phyloP scores from a whole-genome alignment of 2,888 invertebrate species.

The Epistrophe grossulariae region DNA sequence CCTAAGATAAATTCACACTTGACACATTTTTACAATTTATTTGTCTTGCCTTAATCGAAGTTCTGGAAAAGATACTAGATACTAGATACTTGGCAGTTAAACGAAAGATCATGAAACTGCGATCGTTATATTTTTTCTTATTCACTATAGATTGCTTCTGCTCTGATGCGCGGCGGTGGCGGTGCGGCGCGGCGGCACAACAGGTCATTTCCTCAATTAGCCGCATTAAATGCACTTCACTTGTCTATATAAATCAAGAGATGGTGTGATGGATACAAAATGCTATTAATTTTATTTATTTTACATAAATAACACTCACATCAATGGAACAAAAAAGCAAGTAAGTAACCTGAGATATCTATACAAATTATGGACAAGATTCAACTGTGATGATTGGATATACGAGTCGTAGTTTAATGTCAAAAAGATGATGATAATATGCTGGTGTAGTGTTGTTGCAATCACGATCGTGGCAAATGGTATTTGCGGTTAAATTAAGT shows the following conservation, averaged over 20 bases:
- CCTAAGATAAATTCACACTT: conserved; percentile 33
- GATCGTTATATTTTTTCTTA: conserved; percentile 2
- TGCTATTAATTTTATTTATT: conserved; percentile 55
- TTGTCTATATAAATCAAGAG: conserved; percentile 27
- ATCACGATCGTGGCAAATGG: conserved; percentile 25
- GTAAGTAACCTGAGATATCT: neutral
- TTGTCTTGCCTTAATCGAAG: conserved; percentile 17
- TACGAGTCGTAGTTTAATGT: neutral
- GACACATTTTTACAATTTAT: conserved; percentile 13
- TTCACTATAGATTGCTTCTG: neutral
- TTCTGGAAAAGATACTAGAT: neutral
- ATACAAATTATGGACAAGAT: conserved; percentile 8
- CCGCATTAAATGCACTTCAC: conserved; percentile 47
- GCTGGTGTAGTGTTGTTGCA: neutral
- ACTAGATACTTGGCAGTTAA: neutral
- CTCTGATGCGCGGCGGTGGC: neutral
- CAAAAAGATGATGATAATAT: neutral
- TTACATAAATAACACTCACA: conserved; percentile 39
- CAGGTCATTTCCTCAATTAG: conserved; percentile 69
- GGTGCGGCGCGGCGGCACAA: conserved; percentile 24
- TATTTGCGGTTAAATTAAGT: conserved; percentile 18
- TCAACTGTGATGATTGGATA: neutral
- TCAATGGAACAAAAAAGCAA: conserved; percentile 14
- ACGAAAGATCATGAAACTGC: conserved; percentile 11
- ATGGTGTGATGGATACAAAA: conserved; percentile 37